Base-by-base conservation (phyloP, 2,888 invertebrate species). In the Beris morrisii region DNA sequence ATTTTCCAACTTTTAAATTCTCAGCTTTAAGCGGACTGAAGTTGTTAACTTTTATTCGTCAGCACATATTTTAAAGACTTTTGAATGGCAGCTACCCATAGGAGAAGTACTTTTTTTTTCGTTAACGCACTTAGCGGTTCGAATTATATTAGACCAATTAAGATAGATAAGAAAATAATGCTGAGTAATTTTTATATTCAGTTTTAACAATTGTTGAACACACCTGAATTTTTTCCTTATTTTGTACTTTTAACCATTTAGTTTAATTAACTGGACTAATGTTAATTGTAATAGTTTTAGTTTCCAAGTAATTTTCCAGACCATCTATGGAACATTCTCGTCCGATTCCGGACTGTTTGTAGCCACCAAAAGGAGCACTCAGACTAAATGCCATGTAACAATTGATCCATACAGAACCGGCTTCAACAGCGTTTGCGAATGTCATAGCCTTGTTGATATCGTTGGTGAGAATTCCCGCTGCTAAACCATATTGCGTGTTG, bases 291-390 rank as follows among this genome's bases (percentile, higher is more conserved):
- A 93, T 84, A 4, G 91, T 91, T 78, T 93, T 93, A 5, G 85
- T 84, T 79, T 93, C 92, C 74, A 92, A 80, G 75, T 93, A 93
- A 74, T 87, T 88, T 71, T 88, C 85, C 71, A 93, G 80, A 0
- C 90, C 88, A 72, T 91, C 92, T 77, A 89, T 88, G 54, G 92
- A 92, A 84, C 88, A 74, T 81, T 95, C 95, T 69, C 93, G 86
- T 32, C 94, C 95, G 73, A 90, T 85, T 59, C 95, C 95, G 32
- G 93, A 93, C 74, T 89, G 87, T 77, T 93, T 94, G 81, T 87
- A 95, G 48, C 95, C 95, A 64, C 95, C 95, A 77, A 95, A 95
- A 12, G 95, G 94, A 52, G 91, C 88, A 77, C 93, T 92, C 5
- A 77, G 77, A 57, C 77, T 69, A 9, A 79, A 75, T 11, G 79